Evolutionary conservation across 2,113 vertebrate species (phyloP).

Genomic region (Centropristis striata): DNA sequence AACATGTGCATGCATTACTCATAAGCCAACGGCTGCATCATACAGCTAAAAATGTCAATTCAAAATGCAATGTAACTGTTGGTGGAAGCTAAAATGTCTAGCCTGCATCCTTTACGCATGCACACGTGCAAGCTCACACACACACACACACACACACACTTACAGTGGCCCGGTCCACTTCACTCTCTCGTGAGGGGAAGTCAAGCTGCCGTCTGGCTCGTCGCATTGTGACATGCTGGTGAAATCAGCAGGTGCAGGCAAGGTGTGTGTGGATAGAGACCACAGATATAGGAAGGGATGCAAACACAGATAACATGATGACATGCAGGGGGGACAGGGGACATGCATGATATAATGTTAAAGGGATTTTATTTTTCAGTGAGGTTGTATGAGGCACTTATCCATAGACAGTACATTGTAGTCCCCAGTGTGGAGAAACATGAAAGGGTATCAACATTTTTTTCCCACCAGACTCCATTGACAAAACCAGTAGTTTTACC

Average conservation of each 20-base stretch:
- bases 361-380: background rate
- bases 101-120: slow-evolving; percentile 8
- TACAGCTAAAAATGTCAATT: background rate
- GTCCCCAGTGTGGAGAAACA: no score
- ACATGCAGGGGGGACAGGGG: slow-evolving; percentile 56
- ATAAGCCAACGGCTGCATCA: background rate
- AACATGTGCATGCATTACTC: slow-evolving; percentile 8
- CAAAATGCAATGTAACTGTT: background rate
- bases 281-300: slow-evolving; percentile 51
- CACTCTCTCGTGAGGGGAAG: slow-evolving; percentile 86
- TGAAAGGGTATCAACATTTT: no score
- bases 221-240: slow-evolving; percentile 89
- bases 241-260: slow-evolving; percentile 69
- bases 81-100: background rate
- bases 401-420: no score
- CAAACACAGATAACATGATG: slow-evolving; percentile 69
- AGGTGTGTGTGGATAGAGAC: slow-evolving; percentile 50
- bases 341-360: slow-evolving; percentile 32
- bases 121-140: slow-evolving; percentile 7
- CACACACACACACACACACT: slow-evolving; percentile 75
- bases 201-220: slow-evolving; percentile 86
- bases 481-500: no score
- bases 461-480: no score
- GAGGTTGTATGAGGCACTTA: no score
- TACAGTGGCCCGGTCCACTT: slow-evolving; percentile 89